Evolutionary conservation across 2,797 vertebrate species (phyloP).

Genomic region (Pantherophis vulpinus): DNA sequence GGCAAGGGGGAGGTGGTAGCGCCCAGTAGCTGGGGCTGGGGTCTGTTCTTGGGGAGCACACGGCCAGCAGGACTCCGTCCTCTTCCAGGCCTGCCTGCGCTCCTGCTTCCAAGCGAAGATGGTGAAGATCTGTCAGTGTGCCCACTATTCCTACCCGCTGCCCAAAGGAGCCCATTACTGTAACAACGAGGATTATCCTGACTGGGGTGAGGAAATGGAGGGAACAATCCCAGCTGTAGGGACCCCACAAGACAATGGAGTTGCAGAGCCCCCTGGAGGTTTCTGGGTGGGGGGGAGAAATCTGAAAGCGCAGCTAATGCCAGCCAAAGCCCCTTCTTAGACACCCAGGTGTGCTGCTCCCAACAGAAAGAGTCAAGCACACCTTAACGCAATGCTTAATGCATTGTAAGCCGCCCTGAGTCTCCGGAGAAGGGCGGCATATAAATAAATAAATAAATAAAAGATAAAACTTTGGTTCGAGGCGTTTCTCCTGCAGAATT

Average conservation of each 20-base stretch:
- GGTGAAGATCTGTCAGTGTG: slow-evolving; percentile 68
- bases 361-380: neutral
- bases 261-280: neutral
- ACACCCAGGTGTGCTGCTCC: neutral
- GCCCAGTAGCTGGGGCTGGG: too few relatives aligned
- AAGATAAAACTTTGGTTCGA: neutral
- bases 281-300: too few relatives aligned
- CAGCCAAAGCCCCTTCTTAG: neutral
- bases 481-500: neutral
- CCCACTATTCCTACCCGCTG: slow-evolving; percentile 73
- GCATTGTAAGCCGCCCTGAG: too few relatives aligned
- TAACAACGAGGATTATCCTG: slow-evolving; percentile 68
- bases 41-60: too few relatives aligned
- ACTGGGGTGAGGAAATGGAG: slow-evolving; percentile 72
- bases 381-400: neutral
- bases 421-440: too few relatives aligned
- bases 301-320: neutral
- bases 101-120: slow-evolving; percentile 78
- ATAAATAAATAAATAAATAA: too few relatives aligned
- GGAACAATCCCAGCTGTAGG: neutral
- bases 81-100: slow-evolving; percentile 74
- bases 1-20: too few relatives aligned
- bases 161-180: slow-evolving; percentile 67
- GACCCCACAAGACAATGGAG: neutral
- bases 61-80: neutral